Percentiles rank a stretch among this genome's conserved stretches.
phyloP scores from a whole-genome alignment of 2,113 vertebrate genomes.

The Pluvianellus socialis region DNA sequence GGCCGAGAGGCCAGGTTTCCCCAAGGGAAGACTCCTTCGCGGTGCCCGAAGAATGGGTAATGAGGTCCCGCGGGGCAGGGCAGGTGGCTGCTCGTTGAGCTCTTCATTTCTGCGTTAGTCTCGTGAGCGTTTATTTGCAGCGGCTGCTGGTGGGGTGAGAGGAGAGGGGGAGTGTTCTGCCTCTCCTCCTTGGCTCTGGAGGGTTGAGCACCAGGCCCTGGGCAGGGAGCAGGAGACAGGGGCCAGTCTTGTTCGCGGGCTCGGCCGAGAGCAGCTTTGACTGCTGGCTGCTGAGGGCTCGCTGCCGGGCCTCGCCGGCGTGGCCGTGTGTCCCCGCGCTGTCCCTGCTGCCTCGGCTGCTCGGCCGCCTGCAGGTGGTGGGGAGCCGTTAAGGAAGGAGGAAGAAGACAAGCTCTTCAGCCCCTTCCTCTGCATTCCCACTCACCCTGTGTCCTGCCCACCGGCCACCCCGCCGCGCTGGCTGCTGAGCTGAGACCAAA shows the following conservation, averaged over 20 bases:
- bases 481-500: not conserved
- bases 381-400: not conserved
- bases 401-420: not conserved
- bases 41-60: not conserved
- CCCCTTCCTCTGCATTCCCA: not conserved
- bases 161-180: not conserved
- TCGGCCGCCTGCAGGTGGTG: not conserved
- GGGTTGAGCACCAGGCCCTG: not conserved
- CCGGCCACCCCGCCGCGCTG: rapidly evolving
- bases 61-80: not conserved
- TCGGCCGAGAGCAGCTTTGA: not conserved
- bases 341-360: not conserved
- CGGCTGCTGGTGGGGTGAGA: not conserved
- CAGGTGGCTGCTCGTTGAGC: not conserved
- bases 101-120: not conserved
- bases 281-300: not conserved
- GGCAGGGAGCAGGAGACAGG: not conserved
- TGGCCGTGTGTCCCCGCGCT: rapidly evolving
- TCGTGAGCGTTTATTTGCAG: not conserved
- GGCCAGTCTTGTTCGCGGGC: not conserved
- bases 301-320: not conserved
- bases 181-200: not conserved
- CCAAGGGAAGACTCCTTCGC: not conserved
- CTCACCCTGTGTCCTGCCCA: not conserved
- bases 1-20: not conserved